Conservation (phyloP, 2,113 vertebrate species). For the Jacana jacana region DNA sequence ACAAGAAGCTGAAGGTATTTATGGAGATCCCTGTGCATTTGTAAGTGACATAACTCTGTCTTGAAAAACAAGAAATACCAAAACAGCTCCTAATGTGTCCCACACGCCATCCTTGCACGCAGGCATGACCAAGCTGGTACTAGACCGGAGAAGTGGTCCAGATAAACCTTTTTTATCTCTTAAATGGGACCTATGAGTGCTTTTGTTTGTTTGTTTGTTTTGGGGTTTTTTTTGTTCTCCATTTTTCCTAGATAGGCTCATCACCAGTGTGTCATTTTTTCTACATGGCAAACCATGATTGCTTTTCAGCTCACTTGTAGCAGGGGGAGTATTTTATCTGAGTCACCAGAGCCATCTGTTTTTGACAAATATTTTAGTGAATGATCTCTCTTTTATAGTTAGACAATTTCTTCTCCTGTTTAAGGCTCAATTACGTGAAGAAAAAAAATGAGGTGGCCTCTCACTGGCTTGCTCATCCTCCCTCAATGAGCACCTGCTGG, state of each 20-base stretch:
- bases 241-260: background rate
- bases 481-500: background rate
- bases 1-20: background rate
- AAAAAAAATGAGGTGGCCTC: background rate
- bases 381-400: background rate
- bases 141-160: background rate
- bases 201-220: no score
- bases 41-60: background rate
- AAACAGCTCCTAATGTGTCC: background rate
- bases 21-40: background rate
- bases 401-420: background rate
- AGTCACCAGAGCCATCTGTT: slow-evolving; percentile 54
- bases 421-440: background rate
- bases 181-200: background rate
- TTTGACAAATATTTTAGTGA: slow-evolving; percentile 30
- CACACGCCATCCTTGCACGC: background rate
- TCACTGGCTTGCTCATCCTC: background rate
- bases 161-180: background rate
- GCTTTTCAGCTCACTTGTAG: background rate
- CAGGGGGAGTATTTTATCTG: slow-evolving; percentile 5
- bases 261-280: background rate
- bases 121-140: background rate
- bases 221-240: background rate
- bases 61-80: background rate
- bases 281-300: background rate